phyloP scores from a whole-genome alignment of 1,140 invertebrate genomes.

The Monomorium pharaonis region DNA sequence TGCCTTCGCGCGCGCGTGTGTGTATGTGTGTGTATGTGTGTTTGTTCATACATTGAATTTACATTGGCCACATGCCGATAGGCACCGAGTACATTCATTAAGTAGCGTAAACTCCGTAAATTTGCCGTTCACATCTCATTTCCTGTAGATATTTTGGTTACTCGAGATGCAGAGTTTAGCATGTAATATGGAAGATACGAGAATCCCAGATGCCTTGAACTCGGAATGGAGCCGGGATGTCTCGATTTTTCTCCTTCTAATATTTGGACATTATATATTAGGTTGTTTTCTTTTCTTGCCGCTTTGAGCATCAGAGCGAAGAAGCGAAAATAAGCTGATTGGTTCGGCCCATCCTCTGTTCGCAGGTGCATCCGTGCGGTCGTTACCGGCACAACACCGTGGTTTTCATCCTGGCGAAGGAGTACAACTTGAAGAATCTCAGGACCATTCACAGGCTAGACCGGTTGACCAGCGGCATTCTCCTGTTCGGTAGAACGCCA shows the following conservation, averaged over 20 bases:
- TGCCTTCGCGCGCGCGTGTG: background rate
- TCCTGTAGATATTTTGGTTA: slow-evolving; percentile 52
- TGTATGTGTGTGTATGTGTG: background rate
- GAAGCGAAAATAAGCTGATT: background rate
- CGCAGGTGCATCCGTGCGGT: slow-evolving; percentile 97
- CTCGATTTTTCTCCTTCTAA: background rate
- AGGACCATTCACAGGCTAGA: slow-evolving; percentile 96
- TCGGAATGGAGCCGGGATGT: background rate
- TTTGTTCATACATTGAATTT: slow-evolving; percentile 33
- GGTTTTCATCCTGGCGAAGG: slow-evolving; percentile 98
- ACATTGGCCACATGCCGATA: slow-evolving; percentile 33
- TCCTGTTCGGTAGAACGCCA: slow-evolving; percentile 96
- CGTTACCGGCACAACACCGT: slow-evolving; percentile 98
- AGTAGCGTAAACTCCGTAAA: slow-evolving; percentile 9
- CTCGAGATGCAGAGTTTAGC: background rate
- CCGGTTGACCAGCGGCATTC: slow-evolving; percentile 96
- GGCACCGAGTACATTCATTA: background rate
- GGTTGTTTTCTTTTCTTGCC: background rate
- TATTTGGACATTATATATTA: background rate
- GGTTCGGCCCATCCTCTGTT: slow-evolving; percentile 58
- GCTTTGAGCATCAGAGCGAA: background rate
- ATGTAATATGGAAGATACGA: background rate
- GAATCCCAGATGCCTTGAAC: background rate
- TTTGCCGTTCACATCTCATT: background rate
- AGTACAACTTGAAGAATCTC: slow-evolving; percentile 97